Base-by-base conservation (phyloP, 2,113 vertebrate genomes). In the Trematomus loennbergii region DNA sequence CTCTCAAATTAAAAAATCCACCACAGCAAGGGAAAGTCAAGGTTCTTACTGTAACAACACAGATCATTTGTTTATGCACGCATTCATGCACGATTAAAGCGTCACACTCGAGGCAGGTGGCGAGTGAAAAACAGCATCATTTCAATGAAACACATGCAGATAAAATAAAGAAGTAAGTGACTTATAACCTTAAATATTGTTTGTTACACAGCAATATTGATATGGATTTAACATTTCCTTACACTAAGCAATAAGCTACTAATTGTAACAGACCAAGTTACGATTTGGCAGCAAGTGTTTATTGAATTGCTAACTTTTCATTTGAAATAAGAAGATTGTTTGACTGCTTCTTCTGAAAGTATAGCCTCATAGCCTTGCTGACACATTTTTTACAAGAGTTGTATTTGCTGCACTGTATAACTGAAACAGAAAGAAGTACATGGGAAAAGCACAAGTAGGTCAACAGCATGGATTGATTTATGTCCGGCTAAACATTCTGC, bases 401-500 rank as follows among this genome's bases (percentile, higher is more conserved):
- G 25, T 2, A 48, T 13, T 13, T 46, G 40, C 12, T 40, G 45
- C 33, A 52, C 16, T 16, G 52, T 7, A 40, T 15, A 49, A 29
- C 13, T 36, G 18, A n/a, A 46, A 64, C 17, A 59, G 5, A 67
- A 46, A 78, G 18, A 40, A 9, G 49, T 64, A 36, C 6, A 45
- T 40, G 15, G 1, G 15, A 55, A 36, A 63, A 3, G 54, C 4
- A 59, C 50, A 75, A 50, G 13, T 33, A 68, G 61, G 64, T 71
- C 55, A 54, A 66, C 75, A 76, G 68, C 64, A 22, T 78, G 82
- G 63, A 77, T 81, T 80, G 1, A 81, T 82, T 82, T 85, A 36
- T 65, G 61, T 77, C 22, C 58, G 52, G 59, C 13, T 9, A 20
- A 73, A 80, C 78, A 63, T 55, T 68, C 72, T 67, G 60, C 11